Evolutionary conservation across 2,888 invertebrate genomes (phyloP).

Genomic region (Cremastinae sp.): DNA sequence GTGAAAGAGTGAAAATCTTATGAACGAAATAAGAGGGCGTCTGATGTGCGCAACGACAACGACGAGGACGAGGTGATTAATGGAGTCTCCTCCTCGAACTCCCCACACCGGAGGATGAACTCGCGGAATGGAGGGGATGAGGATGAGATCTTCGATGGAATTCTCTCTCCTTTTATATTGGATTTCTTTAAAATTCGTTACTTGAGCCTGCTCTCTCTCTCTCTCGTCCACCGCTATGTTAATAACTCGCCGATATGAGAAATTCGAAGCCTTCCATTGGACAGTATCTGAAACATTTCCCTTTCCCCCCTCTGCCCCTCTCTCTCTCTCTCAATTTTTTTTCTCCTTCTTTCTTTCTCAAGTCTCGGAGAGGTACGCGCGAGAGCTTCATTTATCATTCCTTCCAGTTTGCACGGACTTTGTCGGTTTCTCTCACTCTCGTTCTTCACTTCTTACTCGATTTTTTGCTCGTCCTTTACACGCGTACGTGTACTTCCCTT

Average conservation of each 20-base stretch:
- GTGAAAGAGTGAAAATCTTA: slow-evolving; percentile 56
- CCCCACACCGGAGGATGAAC: slow-evolving; percentile 72
- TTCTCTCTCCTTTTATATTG: slow-evolving; percentile 79
- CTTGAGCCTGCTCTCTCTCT: slow-evolving; percentile 78
- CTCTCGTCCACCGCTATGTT: slow-evolving; percentile 72
- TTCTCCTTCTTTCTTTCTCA: background rate
- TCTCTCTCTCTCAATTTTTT: too few relatives aligned
- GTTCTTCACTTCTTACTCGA: slow-evolving; percentile 34
- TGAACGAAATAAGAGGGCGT: slow-evolving; percentile 42
- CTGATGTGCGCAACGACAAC: slow-evolving; percentile 62
- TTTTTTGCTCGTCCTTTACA: too few relatives aligned
- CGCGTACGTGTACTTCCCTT: slow-evolving; percentile 20
- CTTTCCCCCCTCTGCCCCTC: slow-evolving; percentile 6
- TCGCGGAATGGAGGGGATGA: slow-evolving; percentile 48
- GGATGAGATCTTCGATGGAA: slow-evolving; percentile 80
- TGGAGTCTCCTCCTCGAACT: slow-evolving; percentile 77
- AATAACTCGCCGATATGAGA: slow-evolving; percentile 79
- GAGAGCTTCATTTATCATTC: slow-evolving; percentile 79
- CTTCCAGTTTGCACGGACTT: slow-evolving; percentile 56
- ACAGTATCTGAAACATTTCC: slow-evolving; percentile 38
- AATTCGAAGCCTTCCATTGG: slow-evolving; percentile 67
- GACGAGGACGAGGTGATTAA: slow-evolving; percentile 74
- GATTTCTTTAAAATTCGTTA: slow-evolving; percentile 80
- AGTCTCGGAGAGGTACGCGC: slow-evolving; percentile 63
- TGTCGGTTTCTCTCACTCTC: slow-evolving; percentile 61